Evolutionary conservation across 2,113 vertebrate genomes (phyloP).

Genomic region (Catharus minimus): DNA sequence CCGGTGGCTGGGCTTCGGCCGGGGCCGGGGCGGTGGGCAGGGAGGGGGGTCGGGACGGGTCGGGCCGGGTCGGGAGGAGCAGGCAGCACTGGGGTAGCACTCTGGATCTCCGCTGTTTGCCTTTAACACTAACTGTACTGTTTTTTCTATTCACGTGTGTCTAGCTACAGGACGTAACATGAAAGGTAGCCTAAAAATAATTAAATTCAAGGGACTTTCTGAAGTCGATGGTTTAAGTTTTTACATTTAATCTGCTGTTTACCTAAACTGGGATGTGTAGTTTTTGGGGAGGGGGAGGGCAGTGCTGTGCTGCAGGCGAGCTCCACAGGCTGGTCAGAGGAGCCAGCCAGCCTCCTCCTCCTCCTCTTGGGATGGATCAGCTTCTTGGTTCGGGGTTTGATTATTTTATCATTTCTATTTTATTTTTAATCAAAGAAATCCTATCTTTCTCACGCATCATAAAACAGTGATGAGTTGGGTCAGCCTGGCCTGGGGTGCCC

Average conservation of each 20-base stretch:
- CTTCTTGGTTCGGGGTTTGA: not conserved
- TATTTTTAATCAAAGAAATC: slow-evolving; percentile 77
- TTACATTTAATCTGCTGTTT: slow-evolving; percentile 88
- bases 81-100: slow-evolving; percentile 80
- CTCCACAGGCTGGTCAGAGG: slow-evolving; percentile 4
- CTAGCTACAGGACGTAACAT: slow-evolving; percentile 91
- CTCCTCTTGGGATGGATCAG: not conserved
- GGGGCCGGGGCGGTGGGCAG: slow-evolving; percentile 11
- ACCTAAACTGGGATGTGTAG: slow-evolving; percentile 79
- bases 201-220: slow-evolving; percentile 83
- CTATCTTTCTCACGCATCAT: slow-evolving; percentile 73
- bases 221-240: slow-evolving; percentile 79
- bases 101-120: slow-evolving; percentile 90
- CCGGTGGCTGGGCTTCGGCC: slow-evolving; percentile 73
- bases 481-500: slow-evolving; percentile 38
- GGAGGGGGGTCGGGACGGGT: slow-evolving; percentile 47
- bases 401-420: not conserved
- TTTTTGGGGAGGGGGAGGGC: slow-evolving; percentile 60
- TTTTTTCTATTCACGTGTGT: slow-evolving; percentile 95
- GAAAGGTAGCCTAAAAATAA: slow-evolving; percentile 87
- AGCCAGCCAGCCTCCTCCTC: slow-evolving; percentile 41
- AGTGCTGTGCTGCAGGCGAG: slow-evolving; percentile 71
- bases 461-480: slow-evolving; percentile 55
- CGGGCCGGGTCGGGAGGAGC: slow-evolving; percentile 58
- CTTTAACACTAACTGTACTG: slow-evolving; percentile 97